These are phyloP conservation scores for Apis laboriosa DNA, from an alignment of 1,140 invertebrate species.

Conservation along the genomic window DNA sequence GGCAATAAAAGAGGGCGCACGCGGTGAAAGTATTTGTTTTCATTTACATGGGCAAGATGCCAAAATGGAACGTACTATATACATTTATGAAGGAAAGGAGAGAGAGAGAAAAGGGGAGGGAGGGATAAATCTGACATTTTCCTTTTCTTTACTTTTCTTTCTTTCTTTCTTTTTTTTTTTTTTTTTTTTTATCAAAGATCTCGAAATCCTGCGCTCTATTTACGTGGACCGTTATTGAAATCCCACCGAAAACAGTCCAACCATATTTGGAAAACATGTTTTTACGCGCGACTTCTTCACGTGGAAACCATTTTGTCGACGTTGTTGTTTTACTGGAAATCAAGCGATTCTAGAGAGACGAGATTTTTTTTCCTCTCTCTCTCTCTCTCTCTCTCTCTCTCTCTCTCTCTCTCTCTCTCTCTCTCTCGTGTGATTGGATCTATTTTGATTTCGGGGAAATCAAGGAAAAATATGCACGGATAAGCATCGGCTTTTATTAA, in stretches of 20 bases:
- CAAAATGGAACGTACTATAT: constrained; percentile 57
- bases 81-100: background rate
- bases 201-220: constrained; percentile 73
- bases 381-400: background rate
- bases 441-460: constrained; percentile 7
- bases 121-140: background rate
- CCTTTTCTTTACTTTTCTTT: too few species aligned
- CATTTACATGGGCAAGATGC: constrained; percentile 77
- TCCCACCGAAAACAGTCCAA: constrained; percentile 60
- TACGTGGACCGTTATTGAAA: constrained; percentile 78
- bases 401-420: background rate
- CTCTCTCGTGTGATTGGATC: constrained; percentile 4
- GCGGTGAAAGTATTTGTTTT: constrained; percentile 77
- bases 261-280: constrained; percentile 67
- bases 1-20: constrained; percentile 72
- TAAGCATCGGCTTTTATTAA: constrained; percentile 7
- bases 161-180: too few species aligned
- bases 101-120: background rate
- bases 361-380: too few species aligned
- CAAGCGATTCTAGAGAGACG: too few species aligned
- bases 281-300: constrained; percentile 54
- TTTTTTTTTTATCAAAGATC: constrained; percentile 17
- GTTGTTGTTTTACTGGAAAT: too few species aligned
- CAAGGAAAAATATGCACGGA: constrained; percentile 11
- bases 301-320: background rate